Percentiles rank a stretch among this genome's conserved stretches.
These are phyloP conservation scores for Genyomyrus donnyi DNA, from an alignment of 2,113 vertebrate species.

Conservation along the genomic window DNA sequence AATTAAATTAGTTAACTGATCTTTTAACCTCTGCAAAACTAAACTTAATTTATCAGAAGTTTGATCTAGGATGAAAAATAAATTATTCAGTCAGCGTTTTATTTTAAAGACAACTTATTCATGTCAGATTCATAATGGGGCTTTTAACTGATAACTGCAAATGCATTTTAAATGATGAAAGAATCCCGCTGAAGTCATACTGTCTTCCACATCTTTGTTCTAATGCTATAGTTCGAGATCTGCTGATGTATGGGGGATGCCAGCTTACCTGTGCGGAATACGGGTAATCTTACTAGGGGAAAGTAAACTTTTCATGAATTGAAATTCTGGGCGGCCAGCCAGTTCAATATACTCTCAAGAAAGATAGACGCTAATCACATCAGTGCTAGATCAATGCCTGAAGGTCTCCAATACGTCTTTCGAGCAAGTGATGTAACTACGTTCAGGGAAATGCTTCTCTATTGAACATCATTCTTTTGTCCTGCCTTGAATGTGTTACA, in stretches of 20 bases:
- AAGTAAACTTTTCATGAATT: slow-evolving; percentile 20
- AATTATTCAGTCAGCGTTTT: neutral
- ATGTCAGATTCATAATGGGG: neutral
- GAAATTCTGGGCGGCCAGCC: neutral
- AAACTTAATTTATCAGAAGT: neutral
- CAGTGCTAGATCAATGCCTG: neutral
- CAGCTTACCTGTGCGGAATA: neutral
- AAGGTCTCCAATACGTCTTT: neutral
- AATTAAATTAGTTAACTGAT: neutral
- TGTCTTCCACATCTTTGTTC: neutral
- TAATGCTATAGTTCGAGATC: neutral
- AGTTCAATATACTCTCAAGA: slow-evolving; percentile 16
- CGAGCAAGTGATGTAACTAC: neutral
- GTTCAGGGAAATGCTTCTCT: neutral
- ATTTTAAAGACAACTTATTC: neutral
- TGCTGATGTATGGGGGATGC: neutral
- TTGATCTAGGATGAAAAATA: neutral
- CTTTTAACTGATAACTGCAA: neutral
- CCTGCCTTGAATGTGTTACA: neutral
- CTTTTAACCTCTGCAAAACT: neutral
- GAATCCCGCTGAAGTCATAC: neutral
- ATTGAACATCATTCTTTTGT: slow-evolving; percentile 3
- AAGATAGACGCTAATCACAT: slow-evolving; percentile 21
- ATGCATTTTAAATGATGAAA: neutral
- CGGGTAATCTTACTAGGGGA: neutral